These are phyloP conservation scores for Stenoptilia bipunctidactyla DNA, from an alignment of 2,888 invertebrate species.

Conservation along the genomic window DNA sequence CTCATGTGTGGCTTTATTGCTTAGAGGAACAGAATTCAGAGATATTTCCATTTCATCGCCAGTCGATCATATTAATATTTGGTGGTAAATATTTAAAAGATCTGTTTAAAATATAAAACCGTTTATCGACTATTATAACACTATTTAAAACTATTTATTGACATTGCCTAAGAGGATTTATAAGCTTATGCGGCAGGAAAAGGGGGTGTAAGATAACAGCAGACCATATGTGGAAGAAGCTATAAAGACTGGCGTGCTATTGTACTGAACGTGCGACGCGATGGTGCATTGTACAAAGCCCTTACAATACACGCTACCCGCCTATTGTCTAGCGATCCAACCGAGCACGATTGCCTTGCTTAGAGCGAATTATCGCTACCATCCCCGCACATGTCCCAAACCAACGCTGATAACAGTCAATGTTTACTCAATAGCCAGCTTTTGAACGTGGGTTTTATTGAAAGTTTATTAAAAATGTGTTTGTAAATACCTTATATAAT, in stretches of 20 bases:
- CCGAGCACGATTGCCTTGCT: conserved; percentile 36
- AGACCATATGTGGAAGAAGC: conserved; percentile 12
- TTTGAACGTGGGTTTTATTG: conserved; percentile 2
- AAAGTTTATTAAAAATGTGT: conserved; percentile 10
- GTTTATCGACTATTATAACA: too few species aligned
- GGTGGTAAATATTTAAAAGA: too few species aligned
- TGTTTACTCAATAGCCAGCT: neutral
- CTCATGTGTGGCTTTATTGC: conserved; percentile 24
- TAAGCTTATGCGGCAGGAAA: conserved; percentile 2
- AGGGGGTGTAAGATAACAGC: conserved; percentile 19
- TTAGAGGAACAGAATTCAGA: conserved; percentile 22
- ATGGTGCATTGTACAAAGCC: conserved; percentile 38
- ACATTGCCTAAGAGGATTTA: conserved; percentile 3
- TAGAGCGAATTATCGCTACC: conserved; percentile 37
- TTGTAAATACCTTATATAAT: conserved; percentile 19
- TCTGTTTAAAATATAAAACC: too few species aligned
- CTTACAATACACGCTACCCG: conserved; percentile 40
- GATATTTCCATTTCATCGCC: neutral
- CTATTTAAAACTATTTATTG: too few species aligned
- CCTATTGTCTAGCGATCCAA: conserved; percentile 51
- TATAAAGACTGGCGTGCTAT: conserved; percentile 17
- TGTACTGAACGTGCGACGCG: conserved; percentile 31
- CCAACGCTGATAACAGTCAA: neutral
- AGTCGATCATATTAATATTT: neutral
- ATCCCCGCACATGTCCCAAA: conserved; percentile 18